Percentiles rank a stretch among this genome's conserved stretches.
Evolutionary conservation across 1,140 invertebrate species (phyloP).

Genomic region (Agraylea sexmaculata): DNA sequence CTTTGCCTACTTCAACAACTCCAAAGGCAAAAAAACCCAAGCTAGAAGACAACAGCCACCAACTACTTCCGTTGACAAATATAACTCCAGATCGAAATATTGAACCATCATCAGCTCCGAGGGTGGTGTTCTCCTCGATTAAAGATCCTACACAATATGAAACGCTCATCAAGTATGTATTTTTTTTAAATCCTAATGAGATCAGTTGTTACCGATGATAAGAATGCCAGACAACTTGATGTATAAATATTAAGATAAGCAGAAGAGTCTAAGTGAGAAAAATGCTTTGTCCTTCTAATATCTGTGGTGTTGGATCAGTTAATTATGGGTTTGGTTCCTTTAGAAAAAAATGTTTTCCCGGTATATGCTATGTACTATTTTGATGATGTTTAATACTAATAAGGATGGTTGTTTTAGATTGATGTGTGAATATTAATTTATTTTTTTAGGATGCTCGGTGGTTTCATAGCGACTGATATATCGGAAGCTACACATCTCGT

Average conservation of each 20-base stretch:
- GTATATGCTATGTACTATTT: constrained; percentile 6
- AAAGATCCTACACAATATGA: constrained; percentile 13
- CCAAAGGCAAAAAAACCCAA: constrained; percentile 42
- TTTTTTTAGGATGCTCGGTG: constrained; percentile 64
- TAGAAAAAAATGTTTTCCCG: background rate
- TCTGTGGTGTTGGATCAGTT: constrained; percentile 23
- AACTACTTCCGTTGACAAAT: constrained; percentile 13
- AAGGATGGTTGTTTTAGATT: background rate
- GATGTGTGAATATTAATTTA: constrained; percentile 10
- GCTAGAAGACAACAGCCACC: background rate
- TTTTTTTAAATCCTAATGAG: background rate
- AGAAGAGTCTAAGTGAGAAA: constrained; percentile 8
- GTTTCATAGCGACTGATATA: constrained; percentile 55
- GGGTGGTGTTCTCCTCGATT: constrained; percentile 42
- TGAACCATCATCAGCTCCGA: constrained; percentile 41
- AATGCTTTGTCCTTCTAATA: constrained; percentile 4
- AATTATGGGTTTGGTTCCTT: too few species aligned
- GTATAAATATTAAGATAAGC: too few species aligned
- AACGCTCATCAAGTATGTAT: constrained; percentile 33
- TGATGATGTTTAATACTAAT: constrained; percentile 4
- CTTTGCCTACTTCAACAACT: constrained; percentile 33
- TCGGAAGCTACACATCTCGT: constrained; percentile 79
- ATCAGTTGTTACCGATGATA: too few species aligned
- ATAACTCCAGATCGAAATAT: constrained; percentile 28
- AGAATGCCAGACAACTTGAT: too few species aligned